phyloP scores from a whole-genome alignment of 2,113 vertebrate genomes.

The Ariopsis seemanni region DNA sequence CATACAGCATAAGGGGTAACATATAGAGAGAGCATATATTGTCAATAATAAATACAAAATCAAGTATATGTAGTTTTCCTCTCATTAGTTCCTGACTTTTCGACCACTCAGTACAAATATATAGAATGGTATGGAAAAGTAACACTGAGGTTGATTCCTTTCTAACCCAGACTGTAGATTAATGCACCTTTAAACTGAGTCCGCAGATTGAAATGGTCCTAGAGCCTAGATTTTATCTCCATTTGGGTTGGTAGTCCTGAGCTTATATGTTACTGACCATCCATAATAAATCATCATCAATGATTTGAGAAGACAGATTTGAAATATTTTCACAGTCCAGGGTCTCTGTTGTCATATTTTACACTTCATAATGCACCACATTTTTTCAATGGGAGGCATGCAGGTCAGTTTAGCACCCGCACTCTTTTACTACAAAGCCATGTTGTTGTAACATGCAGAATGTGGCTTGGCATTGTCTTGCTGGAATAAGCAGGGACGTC shows the following conservation, averaged over 20 bases:
- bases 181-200: neutral
- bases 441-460: too few relatives aligned
- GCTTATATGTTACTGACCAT: neutral
- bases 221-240: neutral
- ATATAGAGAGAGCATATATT: neutral
- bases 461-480: too few relatives aligned
- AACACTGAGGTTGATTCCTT: neutral
- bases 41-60: neutral
- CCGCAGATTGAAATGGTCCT: neutral
- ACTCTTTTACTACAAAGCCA: too few relatives aligned
- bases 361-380: too few relatives aligned
- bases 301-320: neutral
- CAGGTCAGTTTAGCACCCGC: too few relatives aligned
- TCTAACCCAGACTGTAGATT: neutral
- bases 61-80: neutral
- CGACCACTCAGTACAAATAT: neutral
- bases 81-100: neutral
- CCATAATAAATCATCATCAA: neutral
- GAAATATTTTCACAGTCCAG: neutral
- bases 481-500: too few relatives aligned
- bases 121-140: neutral
- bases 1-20: neutral
- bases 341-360: too few relatives aligned
- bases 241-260: neutral
- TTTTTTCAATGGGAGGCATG: too few relatives aligned